Evolutionary conservation across 2,113 vertebrate genomes (phyloP).

Genomic region (Bungarus multicinctus): DNA sequence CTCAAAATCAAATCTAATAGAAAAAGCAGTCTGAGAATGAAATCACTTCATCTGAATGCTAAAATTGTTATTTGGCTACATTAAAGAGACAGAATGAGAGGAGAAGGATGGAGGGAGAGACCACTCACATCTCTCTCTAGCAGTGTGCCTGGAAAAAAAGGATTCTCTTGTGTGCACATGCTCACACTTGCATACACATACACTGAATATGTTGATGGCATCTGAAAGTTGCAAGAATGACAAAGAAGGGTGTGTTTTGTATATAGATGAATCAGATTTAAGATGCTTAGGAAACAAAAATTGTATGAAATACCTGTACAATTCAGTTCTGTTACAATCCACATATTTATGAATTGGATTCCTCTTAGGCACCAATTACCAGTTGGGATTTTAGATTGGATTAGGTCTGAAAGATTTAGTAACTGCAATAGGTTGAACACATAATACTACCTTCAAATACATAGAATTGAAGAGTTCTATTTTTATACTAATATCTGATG

Average conservation of each 20-base stretch:
- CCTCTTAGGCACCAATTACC: background rate
- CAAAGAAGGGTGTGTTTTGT: constrained; percentile 38
- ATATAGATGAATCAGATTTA: constrained; percentile 56
- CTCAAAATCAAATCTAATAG: constrained; percentile 87
- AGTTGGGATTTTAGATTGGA: background rate
- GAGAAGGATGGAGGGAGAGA: constrained; percentile 67
- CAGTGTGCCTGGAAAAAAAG: constrained; percentile 76
- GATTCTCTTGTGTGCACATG: constrained; percentile 34
- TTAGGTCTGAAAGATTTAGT: background rate
- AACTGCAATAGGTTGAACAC: background rate
- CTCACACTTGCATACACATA: background rate
- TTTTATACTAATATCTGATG: background rate
- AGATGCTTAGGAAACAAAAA: constrained; percentile 35
- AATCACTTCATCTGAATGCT: constrained; percentile 89
- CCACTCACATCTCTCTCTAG: constrained; percentile 60
- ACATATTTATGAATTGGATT: background rate
- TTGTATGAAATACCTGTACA: background rate
- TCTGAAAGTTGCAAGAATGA: constrained; percentile 64
- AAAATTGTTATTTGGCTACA: constrained; percentile 89
- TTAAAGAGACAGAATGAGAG: constrained; percentile 79
- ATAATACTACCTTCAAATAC: background rate
- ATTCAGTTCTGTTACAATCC: background rate
- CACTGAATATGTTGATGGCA: constrained; percentile 70
- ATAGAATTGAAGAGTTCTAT: background rate
- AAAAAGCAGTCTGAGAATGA: constrained; percentile 85